Base-by-base conservation (phyloP, 2,797 vertebrate species). In the Chaetodon trifasciatus region DNA sequence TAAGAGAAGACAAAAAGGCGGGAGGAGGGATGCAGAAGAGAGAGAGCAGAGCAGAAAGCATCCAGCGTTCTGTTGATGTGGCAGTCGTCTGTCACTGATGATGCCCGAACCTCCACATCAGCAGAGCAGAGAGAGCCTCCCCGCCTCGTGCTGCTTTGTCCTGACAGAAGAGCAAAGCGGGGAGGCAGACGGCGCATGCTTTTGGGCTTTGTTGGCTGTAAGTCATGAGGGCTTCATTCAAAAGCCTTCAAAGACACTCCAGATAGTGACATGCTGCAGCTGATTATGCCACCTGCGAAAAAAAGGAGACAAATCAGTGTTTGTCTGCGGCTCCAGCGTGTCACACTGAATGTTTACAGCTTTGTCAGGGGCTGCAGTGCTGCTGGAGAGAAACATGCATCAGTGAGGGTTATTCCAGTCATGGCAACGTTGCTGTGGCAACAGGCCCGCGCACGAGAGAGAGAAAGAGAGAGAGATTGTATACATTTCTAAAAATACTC, bases 381-480 rank as follows among this genome's bases (percentile, higher is more conserved):
- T 77, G 56, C 67, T 65, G 64, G n/a, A 77, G 81, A 86, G 60
- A 53, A 82, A 83, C 88, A 83, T 47, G 82, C 86, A 88, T 90
- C 88, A 78, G 71, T 83, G 64, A 68, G 84, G 90, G 90, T 93
- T 93, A 93, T 93, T 94, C 91, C 89, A 88, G 84, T 89, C 84
- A 78, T 71, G 70, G 87, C 81, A 88, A 83, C 52, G 95, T 95
- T 95, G 91, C 94, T 92, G 92, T 95, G 93, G 95, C 90, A 94
- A 96, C 94, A 93, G 86, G 86, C 80, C 76, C 70, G 79, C 67
- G 57, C 76, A 79, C 6, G 19, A 81, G 58, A 73, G 58, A 74
- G 63, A 72, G 49, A 75, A 35, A 65, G 55, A 68, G 55, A 85
- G 80, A 85, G 80, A 86, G 82, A 75, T 63, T 81, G 63, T 76